A percentile compares a stretch with the other conserved stretches of the same genome.
Evolutionary conservation across 2,888 invertebrate genomes (phyloP).

Genomic region (Eupithecia vulgata): DNA sequence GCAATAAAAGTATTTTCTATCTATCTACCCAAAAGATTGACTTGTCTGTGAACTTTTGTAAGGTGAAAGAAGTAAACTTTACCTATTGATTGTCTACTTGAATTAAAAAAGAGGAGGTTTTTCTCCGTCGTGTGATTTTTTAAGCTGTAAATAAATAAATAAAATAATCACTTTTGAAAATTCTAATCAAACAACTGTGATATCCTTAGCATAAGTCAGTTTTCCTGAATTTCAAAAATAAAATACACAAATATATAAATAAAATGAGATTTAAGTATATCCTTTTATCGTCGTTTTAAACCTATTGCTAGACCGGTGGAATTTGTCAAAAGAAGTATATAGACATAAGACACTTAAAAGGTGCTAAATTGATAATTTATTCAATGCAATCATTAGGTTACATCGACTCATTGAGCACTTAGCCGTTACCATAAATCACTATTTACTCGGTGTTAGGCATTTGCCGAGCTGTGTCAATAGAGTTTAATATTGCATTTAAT

Average conservation of each 20-base stretch:
- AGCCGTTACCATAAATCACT: conserved; percentile 35
- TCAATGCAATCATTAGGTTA: conserved; percentile 12
- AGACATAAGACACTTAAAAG: not conserved
- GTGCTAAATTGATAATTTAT: conserved; percentile 8
- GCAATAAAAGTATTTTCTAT: too few relatives aligned
- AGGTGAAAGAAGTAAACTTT: not conserved
- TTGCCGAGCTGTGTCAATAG: conserved; percentile 30
- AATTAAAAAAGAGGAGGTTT: not conserved
- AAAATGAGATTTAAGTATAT: too few relatives aligned
- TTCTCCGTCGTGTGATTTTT: not conserved
- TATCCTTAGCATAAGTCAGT: not conserved
- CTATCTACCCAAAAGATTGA: not conserved
- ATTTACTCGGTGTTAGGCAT: conserved; percentile 34
- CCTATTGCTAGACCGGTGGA: not conserved
- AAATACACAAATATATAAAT: too few relatives aligned
- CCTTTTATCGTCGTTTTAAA: too few relatives aligned
- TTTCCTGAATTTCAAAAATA: not conserved
- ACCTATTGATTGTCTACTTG: not conserved
- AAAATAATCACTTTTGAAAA: not conserved
- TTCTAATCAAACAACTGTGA: not conserved
- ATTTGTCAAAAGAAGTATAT: conserved; percentile 6
- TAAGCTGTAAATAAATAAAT: not conserved
- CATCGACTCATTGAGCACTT: conserved; percentile 30
- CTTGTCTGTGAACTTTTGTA: not conserved
- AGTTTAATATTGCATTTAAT: conserved; percentile 17